A percentile compares a stretch with the other conserved stretches of the same genome.
phyloP scores from a whole-genome alignment of 2,888 invertebrate genomes.

The Lissonota sp. region DNA sequence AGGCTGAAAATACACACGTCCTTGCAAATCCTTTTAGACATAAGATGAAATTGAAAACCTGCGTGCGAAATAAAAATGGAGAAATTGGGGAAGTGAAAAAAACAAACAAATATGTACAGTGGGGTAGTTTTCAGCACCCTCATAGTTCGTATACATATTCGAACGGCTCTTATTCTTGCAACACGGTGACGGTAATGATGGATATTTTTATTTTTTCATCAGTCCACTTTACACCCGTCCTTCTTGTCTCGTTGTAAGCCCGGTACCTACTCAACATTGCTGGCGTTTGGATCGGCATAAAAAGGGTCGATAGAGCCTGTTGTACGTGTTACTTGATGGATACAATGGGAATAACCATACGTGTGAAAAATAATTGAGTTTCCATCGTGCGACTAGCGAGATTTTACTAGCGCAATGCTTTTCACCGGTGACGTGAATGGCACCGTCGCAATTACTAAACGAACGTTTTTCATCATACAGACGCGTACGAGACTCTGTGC shows the following conservation, averaged over 20 bases:
- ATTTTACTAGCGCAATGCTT: slow-evolving; percentile 30
- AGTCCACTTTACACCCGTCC: too few relatives aligned
- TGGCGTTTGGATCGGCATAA: not conserved
- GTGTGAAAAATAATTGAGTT: slow-evolving; percentile 57
- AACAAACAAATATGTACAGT: not conserved
- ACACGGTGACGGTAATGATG: not conserved
- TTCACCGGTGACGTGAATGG: slow-evolving; percentile 42
- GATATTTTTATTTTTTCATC: too few relatives aligned
- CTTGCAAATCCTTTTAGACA: slow-evolving; percentile 5
- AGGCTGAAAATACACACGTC: not conserved
- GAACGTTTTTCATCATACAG: slow-evolving; percentile 45
- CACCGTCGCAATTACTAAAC: slow-evolving; percentile 50
- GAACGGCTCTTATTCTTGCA: not conserved
- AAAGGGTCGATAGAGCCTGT: not conserved
- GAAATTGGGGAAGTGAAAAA: not conserved
- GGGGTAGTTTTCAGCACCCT: too few relatives aligned
- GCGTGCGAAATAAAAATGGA: slow-evolving; percentile 21
- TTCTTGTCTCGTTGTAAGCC: too few relatives aligned
- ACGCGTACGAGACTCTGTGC: not conserved
- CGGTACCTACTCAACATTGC: not conserved
- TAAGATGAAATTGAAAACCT: slow-evolving; percentile 10
- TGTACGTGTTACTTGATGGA: slow-evolving; percentile 12
- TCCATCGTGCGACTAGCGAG: slow-evolving; percentile 28
- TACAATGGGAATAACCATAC: slow-evolving; percentile 49
- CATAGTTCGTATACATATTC: not conserved